Evolutionary conservation across 2,797 vertebrate species (phyloP), one percentile per base, ranked within the genome.

Genomic region (Sitta carolinensis): DNA sequence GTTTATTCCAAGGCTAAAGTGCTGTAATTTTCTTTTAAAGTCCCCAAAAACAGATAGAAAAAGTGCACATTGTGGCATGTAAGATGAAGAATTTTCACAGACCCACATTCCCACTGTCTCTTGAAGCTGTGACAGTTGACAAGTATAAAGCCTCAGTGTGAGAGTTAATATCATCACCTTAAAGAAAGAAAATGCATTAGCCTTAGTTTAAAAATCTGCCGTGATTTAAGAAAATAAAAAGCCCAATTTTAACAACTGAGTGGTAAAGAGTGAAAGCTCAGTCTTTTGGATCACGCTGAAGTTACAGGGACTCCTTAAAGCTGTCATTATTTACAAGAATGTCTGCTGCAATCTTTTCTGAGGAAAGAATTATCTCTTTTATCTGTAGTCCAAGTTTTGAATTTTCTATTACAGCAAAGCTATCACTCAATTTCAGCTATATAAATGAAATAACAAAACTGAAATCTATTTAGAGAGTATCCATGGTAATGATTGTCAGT

Each of bases 121-220:
- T 90, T 52, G 79, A 89, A 64, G 66, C 27, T 69, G 42, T 86
- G 58, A 63, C 21, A 30, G 87, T 59, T 72, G 86, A 58, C 63
- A 92, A 67, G 45, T 70, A 89, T 32, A 83, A 81, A 64, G 52
- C 50, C 32, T 94, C 80, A 57, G 48, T 84, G 22, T 91, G 90
- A 63, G 55, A 52, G 38, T 89, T 95, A 40, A 69, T 88, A 61
- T 90, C 66, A 38, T 92, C 91, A 51, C 97, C 88, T 75, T 73
- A 70, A 96, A 87, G 70, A 90, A 91, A 87, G 15, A 87, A 83
- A 92, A 80, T 30, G 4, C 3, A 54, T 34, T 11, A 66, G 5
- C 27, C 47, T 83, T 87, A 89, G 42, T 94, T 90, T 58, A 2
- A 29, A 84, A 83, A 61, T 67, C 19, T 45, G 5, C 16, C 67